Percentiles rank a stretch among this genome's conserved stretches.
Evolutionary conservation across 1,140 invertebrate species (phyloP).

Genomic region (Bathynomus jamesi): DNA sequence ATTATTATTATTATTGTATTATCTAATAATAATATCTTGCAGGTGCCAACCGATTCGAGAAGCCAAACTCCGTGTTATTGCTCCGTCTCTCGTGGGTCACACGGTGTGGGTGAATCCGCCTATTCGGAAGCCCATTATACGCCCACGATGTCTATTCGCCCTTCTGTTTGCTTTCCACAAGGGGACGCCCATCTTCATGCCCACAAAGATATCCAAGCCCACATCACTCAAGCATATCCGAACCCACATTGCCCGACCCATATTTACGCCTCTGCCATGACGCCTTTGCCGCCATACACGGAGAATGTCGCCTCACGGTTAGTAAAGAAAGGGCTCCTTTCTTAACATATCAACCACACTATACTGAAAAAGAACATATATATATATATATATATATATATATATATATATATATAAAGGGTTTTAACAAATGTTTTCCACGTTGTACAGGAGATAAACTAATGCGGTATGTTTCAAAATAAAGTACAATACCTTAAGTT

Average conservation of each 20-base stretch:
- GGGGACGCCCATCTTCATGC: neutral
- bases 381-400: too few species aligned
- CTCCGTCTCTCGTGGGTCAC: neutral
- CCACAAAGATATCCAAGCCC: neutral
- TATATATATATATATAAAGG: too few species aligned
- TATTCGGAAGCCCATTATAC: conserved; percentile 9
- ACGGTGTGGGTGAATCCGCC: neutral
- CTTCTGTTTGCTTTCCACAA: neutral
- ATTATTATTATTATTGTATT: neutral
- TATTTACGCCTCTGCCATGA: conserved; percentile 1
- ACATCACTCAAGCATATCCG: too few species aligned
- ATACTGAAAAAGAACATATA: too few species aligned
- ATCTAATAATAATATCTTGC: neutral
- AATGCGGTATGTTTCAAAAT: too few species aligned
- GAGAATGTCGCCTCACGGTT: neutral
- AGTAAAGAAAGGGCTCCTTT: too few species aligned
- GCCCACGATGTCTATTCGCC: neutral
- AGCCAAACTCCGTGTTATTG: conserved; percentile 1
- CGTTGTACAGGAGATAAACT: too few species aligned
- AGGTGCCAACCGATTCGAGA: conserved; percentile 1
- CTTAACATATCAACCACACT: too few species aligned
- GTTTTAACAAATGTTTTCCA: too few species aligned
- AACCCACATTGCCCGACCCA: neutral
- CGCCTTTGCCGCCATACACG: neutral
- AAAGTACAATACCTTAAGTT: too few species aligned